A percentile compares a stretch with the other conserved stretches of the same genome.
Conservation (phyloP, 2,888 invertebrate species). For the Orchesella flavescens region DNA sequence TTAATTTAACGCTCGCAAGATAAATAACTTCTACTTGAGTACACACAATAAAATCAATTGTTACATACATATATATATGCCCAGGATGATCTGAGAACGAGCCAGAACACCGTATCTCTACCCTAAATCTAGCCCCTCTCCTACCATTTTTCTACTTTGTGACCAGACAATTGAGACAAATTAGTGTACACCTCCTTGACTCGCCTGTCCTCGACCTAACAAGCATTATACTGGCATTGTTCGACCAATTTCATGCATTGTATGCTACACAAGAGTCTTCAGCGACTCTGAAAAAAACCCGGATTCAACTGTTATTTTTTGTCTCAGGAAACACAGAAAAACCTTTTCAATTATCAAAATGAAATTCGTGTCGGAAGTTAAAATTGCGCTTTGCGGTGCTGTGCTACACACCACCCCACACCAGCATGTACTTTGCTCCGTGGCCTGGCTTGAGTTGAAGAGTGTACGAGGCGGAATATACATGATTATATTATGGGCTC, state of each 20-base stretch:
- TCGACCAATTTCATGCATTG: background rate
- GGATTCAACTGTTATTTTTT: background rate
- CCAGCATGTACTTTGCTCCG: background rate
- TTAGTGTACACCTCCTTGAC: background rate
- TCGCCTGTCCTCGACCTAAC: background rate
- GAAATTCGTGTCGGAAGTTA: conserved; percentile 37
- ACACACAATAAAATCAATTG: too few species aligned
- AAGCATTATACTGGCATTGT: background rate
- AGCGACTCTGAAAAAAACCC: background rate
- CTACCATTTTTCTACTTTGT: too few species aligned
- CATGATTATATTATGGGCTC: background rate
- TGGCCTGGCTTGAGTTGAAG: background rate
- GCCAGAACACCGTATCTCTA: background rate
- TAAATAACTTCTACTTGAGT: too few species aligned
- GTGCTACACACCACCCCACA: background rate
- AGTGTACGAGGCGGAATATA: background rate
- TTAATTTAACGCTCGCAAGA: too few species aligned
- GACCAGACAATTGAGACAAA: background rate
- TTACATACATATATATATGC: too few species aligned
- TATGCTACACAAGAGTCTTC: background rate
- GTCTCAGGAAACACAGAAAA: background rate
- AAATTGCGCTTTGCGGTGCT: background rate
- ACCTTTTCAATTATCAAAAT: conserved; percentile 49
- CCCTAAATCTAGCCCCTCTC: too few species aligned
- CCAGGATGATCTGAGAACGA: background rate